Base-by-base conservation (phyloP, 2,113 vertebrate species). In the Junco hyemalis region DNA sequence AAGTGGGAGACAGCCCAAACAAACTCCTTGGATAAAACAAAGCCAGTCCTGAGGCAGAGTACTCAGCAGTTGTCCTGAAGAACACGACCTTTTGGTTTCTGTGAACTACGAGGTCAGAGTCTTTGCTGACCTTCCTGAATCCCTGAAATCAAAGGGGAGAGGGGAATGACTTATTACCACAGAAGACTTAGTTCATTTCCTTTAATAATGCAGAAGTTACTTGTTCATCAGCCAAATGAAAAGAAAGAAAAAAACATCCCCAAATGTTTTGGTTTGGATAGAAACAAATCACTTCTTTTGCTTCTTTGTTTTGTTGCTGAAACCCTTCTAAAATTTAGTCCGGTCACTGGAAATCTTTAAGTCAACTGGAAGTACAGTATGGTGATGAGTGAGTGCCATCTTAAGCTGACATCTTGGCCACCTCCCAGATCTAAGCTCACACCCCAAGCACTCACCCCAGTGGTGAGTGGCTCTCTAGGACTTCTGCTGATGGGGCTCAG, bases 281-380 rank as follows among this genome's bases (percentile, higher is more conserved):
- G 66, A 76, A 94, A 90, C 19, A 53, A 85, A 25, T 59, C 4
- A 82, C 22, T 70, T 82, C 33, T 87, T 90, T 71, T 38, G 9
- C 8, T 73, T 90, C 53, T 72, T 88, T 91, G 60, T 86, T 96
- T 44, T 82, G 24, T 76, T 92, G 45, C 29, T 88, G 85, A 69
- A 93, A 72, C 18, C 26, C 19, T 86, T 47, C 9, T 2, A 14
- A 64, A 82, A 63, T 38, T 92, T 88, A 80, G 14, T 87, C 65
- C 44, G 17, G 44, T 90, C 90, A 82, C 50, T 1, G 4, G 25
- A 88, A 88, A 82, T 47, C 42, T 90, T 82, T 61, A 82, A 77
- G 71, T 94, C 82, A 92, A 45, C 76, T 73, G 36, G 33, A 90
- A 90, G 38, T 42, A 73, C n/a, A 82, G 38, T 13, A 12, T 10